phyloP scores from a whole-genome alignment of 1,140 invertebrate genomes.

The Hetaerina americana region DNA sequence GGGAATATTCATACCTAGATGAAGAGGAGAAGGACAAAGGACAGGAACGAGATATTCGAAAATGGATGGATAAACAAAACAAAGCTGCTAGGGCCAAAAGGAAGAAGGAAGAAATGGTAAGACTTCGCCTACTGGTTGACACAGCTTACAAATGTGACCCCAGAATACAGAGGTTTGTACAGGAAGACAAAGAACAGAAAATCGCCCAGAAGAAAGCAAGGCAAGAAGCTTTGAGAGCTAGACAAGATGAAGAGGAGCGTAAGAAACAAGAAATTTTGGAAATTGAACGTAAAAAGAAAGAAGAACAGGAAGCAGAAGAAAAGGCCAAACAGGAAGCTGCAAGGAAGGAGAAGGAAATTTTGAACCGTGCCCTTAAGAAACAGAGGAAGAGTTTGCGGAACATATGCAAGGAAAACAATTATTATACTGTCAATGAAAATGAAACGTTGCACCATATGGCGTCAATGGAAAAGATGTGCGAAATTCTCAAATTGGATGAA shows the following conservation, averaged over 20 bases:
- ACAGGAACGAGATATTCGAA: slow-evolving; percentile 83
- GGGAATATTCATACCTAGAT: slow-evolving; percentile 98
- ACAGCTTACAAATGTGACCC: slow-evolving; percentile 90
- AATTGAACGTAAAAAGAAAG: slow-evolving; percentile 53
- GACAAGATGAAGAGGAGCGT: slow-evolving; percentile 68
- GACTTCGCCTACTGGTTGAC: slow-evolving; percentile 82
- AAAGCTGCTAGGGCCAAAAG: slow-evolving; percentile 77
- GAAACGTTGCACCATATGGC: slow-evolving; percentile 75
- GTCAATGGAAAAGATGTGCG: slow-evolving; percentile 79
- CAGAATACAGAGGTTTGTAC: slow-evolving; percentile 79
- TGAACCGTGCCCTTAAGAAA: slow-evolving; percentile 71
- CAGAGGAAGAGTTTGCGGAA: slow-evolving; percentile 76
- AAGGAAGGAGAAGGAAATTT: slow-evolving; percentile 73
- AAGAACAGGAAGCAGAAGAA: slow-evolving; percentile 68
- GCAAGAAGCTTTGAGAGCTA: slow-evolving; percentile 62
- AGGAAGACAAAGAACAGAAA: slow-evolving; percentile 87
- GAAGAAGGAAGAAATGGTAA: slow-evolving; percentile 92
- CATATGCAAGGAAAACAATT: slow-evolving; percentile 75
- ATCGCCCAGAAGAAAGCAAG: slow-evolving; percentile 76
- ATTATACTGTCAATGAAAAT: slow-evolving; percentile 58
- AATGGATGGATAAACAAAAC: slow-evolving; percentile 97
- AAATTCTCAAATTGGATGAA: slow-evolving; percentile 44
- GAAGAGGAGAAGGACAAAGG: slow-evolving; percentile 98
- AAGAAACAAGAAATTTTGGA: slow-evolving; percentile 48
- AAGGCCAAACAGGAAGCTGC: slow-evolving; percentile 63